phyloP scores from a whole-genome alignment of 2,113 vertebrate species.

The Onychostoma macrolepis region DNA sequence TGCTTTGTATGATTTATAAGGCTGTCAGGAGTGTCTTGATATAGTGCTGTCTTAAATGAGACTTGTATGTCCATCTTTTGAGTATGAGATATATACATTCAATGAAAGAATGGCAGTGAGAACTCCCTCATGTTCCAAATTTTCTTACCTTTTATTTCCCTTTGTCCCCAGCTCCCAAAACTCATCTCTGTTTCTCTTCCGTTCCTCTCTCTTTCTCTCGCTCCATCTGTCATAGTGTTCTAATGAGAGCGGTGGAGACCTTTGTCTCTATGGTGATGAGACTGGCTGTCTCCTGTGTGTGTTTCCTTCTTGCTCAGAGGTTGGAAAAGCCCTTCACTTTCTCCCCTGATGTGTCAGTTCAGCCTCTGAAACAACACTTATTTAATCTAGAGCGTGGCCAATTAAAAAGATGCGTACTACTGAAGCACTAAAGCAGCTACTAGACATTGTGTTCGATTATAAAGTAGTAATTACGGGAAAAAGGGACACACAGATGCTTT shows the following conservation, averaged over 20 bases:
- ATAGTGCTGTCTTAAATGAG: neutral
- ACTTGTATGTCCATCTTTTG: slow-evolving; percentile 1
- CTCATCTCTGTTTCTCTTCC: neutral
- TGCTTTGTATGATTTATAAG: neutral
- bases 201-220: slow-evolving; percentile 15
- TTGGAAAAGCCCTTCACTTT: slow-evolving; percentile 54
- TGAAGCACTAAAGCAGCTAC: neutral
- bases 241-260: slow-evolving; percentile 50
- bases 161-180: neutral
- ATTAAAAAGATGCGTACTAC: neutral
- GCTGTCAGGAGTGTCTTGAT: neutral
- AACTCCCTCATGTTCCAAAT: neutral
- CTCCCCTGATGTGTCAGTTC: slow-evolving; percentile 43
- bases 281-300: slow-evolving; percentile 65
- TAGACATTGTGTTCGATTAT: neutral
- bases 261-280: slow-evolving; percentile 80
- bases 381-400: slow-evolving; percentile 7
- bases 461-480: neutral
- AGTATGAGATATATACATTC: neutral
- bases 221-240: slow-evolving; percentile 41
- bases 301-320: slow-evolving; percentile 63
- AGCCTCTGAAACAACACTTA: slow-evolving; percentile 12
- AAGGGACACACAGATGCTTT: neutral
- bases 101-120: neutral
- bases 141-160: neutral